A percentile compares a stretch with the other conserved stretches of the same genome.
phyloP scores from a whole-genome alignment of 2,113 vertebrate species.

The Microtus oregoni region DNA sequence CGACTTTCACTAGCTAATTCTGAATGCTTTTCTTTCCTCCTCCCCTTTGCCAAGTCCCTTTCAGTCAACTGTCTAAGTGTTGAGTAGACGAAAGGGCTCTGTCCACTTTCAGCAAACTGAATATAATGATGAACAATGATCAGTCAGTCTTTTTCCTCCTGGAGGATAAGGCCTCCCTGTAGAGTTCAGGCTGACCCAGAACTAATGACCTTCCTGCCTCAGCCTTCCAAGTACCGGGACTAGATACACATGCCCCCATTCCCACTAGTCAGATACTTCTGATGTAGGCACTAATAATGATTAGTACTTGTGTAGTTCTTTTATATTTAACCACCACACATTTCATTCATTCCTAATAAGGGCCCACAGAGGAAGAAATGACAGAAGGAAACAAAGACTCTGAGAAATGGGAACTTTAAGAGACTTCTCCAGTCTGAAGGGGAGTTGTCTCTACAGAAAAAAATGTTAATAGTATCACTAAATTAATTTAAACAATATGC shows the following conservation, averaged over 20 bases:
- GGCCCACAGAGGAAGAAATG: slow-evolving; percentile 39
- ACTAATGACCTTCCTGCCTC: background rate
- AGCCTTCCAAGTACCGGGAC: background rate
- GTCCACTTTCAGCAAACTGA: slow-evolving; percentile 53
- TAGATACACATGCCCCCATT: background rate
- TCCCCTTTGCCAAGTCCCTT: slow-evolving; percentile 16
- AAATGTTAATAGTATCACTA: background rate
- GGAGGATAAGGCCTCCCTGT: background rate
- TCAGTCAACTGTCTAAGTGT: slow-evolving; percentile 43
- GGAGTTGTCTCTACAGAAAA: slow-evolving; percentile 18
- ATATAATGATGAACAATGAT: background rate
- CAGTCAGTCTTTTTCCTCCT: background rate
- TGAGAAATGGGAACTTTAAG: slow-evolving; percentile 29
- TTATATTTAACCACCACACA: slow-evolving; percentile 48
- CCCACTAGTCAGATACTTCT: background rate
- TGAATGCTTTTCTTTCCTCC: slow-evolving; percentile 6
- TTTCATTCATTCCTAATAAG: slow-evolving; percentile 13
- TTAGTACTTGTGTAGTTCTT: slow-evolving; percentile 34
- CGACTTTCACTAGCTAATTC: slow-evolving; percentile 57
- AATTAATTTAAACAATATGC: background rate
- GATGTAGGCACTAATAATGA: slow-evolving; percentile 33
- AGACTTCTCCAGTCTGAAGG: slow-evolving; percentile 42
- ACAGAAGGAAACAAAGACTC: slow-evolving; percentile 45
- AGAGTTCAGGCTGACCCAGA: background rate
- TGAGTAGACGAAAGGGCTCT: slow-evolving; percentile 39